Percentiles rank a stretch among this genome's conserved stretches.
phyloP scores from a whole-genome alignment of 2,888 invertebrate species.

The Tuta absoluta region DNA sequence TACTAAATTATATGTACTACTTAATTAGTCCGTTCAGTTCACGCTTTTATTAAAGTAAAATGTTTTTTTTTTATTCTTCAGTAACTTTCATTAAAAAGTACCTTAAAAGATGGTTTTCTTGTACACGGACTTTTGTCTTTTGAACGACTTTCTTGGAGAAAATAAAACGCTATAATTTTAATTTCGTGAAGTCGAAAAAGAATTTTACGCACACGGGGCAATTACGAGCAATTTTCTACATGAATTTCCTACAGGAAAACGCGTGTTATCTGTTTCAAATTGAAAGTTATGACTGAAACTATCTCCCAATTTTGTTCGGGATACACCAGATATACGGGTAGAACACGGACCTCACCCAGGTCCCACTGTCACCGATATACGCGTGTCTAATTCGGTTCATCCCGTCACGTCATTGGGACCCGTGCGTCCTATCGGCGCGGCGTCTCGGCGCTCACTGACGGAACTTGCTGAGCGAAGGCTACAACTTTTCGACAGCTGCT shows the following conservation, averaged over 20 bases:
- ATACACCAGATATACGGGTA: background rate
- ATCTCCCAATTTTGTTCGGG: background rate
- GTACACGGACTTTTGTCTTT: background rate
- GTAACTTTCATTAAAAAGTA: background rate
- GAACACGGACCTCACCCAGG: background rate
- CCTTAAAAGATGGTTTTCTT: background rate
- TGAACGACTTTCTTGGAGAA: background rate
- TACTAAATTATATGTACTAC: no score
- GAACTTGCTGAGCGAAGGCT: conserved; percentile 5
- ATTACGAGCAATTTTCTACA: background rate
- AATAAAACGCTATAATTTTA: background rate
- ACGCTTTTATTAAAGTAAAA: background rate
- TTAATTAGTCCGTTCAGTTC: no score
- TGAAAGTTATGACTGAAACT: conserved; percentile 5
- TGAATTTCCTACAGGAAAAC: background rate
- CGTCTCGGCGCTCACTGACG: conserved; percentile 2
- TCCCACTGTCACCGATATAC: conserved; percentile 2
- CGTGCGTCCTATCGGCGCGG: background rate
- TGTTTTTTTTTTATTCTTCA: background rate
- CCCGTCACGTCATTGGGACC: background rate
- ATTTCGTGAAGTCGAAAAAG: background rate
- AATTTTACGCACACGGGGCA: background rate
- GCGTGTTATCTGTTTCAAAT: background rate
- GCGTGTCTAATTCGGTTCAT: background rate
- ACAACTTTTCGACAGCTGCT: conserved; percentile 8